These are phyloP conservation scores for Heterocephalus glaber DNA, from an alignment of 2,113 vertebrate species.

Conservation along the genomic window DNA sequence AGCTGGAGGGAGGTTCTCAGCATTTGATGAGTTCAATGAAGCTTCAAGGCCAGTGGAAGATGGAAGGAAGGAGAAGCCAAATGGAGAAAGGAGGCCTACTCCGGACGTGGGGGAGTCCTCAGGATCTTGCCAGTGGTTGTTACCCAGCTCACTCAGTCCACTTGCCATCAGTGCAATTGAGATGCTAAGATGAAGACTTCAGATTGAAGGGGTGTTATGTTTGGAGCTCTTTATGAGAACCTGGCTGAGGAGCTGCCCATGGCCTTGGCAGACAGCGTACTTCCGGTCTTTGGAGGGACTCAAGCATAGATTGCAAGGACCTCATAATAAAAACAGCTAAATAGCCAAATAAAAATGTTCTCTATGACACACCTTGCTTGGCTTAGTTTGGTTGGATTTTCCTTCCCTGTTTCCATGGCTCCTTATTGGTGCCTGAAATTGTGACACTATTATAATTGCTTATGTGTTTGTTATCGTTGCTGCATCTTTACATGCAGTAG, in stretches of 20 bases:
- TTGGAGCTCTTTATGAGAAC: background rate
- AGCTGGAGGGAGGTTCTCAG: background rate
- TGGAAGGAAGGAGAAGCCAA: background rate
- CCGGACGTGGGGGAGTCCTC: fast-evolving
- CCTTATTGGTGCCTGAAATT: fast-evolving
- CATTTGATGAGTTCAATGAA: background rate
- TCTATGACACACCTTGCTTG: background rate
- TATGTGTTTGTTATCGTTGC: background rate
- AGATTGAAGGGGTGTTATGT: background rate
- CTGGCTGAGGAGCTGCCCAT: background rate
- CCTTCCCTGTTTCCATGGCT: background rate
- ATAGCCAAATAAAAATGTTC: background rate
- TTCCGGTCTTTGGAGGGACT: background rate
- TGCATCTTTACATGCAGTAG: background rate
- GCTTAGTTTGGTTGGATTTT: background rate
- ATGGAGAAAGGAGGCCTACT: background rate
- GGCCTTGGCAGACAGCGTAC: background rate
- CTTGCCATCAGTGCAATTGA: background rate
- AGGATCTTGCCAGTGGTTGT: background rate
- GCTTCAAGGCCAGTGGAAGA: background rate
- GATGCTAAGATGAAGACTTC: background rate
- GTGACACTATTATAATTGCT: fast-evolving
- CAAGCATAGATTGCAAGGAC: background rate
- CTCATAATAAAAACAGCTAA: background rate
- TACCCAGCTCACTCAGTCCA: background rate